phyloP scores from a whole-genome alignment of 2,888 invertebrate genomes.

The Rotaria socialis region DNA sequence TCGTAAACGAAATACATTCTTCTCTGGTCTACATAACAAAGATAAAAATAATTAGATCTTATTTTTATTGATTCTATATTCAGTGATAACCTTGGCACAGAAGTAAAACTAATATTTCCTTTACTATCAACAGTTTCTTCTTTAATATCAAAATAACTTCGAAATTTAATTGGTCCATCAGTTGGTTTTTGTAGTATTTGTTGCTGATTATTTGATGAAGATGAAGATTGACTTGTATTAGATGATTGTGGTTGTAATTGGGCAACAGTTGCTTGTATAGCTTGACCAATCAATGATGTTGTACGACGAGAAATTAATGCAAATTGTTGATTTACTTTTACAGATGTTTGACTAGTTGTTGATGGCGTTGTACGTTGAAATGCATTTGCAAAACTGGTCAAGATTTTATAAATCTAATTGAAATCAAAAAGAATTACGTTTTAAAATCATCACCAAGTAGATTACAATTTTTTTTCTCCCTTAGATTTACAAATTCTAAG shows the following conservation, averaged over 20 bases:
- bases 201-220: not conserved
- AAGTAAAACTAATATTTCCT: conserved; percentile 25
- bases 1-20: conserved; percentile 43
- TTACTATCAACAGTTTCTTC: conserved; percentile 40
- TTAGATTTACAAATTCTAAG: not conserved
- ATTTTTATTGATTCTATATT: not conserved
- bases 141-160: conserved; percentile 39
- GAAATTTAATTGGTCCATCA: conserved; percentile 29
- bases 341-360: not conserved
- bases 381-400: conserved; percentile 32
- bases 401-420: not conserved
- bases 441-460: not conserved
- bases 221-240: not conserved
- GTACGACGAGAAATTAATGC: not conserved
- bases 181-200: not conserved
- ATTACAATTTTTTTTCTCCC: not conserved
- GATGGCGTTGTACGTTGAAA: not conserved
- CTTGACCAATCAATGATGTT: not conserved
- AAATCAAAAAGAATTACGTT: not conserved
- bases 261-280: not conserved
- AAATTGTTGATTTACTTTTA: not conserved
- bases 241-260: conserved; percentile 2
- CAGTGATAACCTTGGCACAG: conserved; percentile 2
- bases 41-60: not conserved
- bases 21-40: conserved; percentile 11